These are phyloP conservation scores for Diaprepes abbreviatus DNA, from an alignment of 2,888 invertebrate species.

Conservation along the genomic window DNA sequence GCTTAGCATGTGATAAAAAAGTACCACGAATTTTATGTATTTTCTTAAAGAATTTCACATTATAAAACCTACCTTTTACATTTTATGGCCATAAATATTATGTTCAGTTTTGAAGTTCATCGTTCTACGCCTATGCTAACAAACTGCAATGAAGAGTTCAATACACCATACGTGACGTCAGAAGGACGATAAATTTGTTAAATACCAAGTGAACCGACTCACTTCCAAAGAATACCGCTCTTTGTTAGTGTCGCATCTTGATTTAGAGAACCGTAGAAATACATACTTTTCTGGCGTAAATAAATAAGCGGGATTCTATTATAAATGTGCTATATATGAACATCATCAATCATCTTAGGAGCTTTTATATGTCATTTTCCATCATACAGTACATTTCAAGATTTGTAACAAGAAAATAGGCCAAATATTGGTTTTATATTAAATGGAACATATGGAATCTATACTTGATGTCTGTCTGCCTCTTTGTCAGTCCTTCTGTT, in stretches of 20 bases:
- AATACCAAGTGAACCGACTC: conserved; percentile 29
- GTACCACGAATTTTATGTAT: not conserved
- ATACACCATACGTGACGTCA: conserved; percentile 35
- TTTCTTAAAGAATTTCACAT: not conserved
- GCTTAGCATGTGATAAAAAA: no score
- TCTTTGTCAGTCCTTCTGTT: no score
- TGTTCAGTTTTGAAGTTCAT: not conserved
- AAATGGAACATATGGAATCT: no score
- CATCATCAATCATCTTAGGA: no score
- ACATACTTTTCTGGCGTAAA: not conserved
- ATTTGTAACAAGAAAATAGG: no score
- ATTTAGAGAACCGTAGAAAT: not conserved
- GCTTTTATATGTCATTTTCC: no score
- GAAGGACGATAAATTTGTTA: conserved; percentile 30
- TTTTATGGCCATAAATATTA: not conserved
- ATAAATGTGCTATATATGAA: no score
- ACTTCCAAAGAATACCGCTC: conserved; percentile 24
- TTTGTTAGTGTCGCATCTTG: conserved; percentile 21
- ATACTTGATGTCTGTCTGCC: no score
- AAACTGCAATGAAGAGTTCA: conserved; percentile 37
- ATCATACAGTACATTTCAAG: no score
- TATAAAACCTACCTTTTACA: not conserved
- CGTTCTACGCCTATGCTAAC: conserved; percentile 24
- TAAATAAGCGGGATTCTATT: no score
- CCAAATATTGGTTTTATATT: no score